Conservation (phyloP, 2,888 invertebrate genomes). For the Lobophora halterata region DNA sequence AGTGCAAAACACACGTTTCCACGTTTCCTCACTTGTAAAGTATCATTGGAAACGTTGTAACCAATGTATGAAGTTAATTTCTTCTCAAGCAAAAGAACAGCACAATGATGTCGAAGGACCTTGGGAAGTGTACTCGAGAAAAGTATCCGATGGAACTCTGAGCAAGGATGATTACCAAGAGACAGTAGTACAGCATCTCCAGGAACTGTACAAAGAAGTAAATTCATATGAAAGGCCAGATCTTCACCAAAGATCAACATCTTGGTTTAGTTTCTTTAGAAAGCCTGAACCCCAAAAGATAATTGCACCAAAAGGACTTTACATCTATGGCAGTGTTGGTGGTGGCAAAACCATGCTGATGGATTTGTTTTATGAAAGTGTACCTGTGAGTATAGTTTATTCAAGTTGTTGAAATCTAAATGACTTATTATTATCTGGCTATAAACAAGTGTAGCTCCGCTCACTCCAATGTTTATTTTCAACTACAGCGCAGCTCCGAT, state of each 20-base stretch:
- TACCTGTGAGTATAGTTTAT: conserved; percentile 52
- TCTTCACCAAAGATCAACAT: conserved; percentile 37
- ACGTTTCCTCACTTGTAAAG: conserved; percentile 48
- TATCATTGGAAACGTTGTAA: conserved; percentile 54
- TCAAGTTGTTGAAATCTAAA: too few species aligned
- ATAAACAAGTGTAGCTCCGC: too few species aligned
- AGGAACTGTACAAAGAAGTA: conserved; percentile 84
- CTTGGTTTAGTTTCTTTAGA: conserved; percentile 62
- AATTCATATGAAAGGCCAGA: conserved; percentile 75
- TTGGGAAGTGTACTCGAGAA: conserved; percentile 76
- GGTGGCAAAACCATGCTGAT: conserved; percentile 99
- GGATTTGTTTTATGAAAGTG: conserved; percentile 95
- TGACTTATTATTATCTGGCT: too few species aligned
- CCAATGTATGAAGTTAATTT: conserved; percentile 56
- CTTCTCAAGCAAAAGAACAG: conserved; percentile 51
- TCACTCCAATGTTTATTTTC: too few species aligned
- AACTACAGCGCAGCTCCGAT: too few species aligned
- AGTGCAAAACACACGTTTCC: conserved; percentile 44
- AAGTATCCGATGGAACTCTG: conserved; percentile 81
- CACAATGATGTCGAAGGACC: conserved; percentile 60
- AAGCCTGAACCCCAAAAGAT: conserved; percentile 63
- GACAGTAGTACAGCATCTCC: conserved; percentile 84
- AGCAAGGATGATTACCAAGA: conserved; percentile 87
- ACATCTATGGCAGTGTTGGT: conserved; percentile 94
- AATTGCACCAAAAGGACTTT: conserved; percentile 88